Base-by-base conservation (phyloP, 1,140 invertebrate species). In the Trachelipus rathkii region DNA sequence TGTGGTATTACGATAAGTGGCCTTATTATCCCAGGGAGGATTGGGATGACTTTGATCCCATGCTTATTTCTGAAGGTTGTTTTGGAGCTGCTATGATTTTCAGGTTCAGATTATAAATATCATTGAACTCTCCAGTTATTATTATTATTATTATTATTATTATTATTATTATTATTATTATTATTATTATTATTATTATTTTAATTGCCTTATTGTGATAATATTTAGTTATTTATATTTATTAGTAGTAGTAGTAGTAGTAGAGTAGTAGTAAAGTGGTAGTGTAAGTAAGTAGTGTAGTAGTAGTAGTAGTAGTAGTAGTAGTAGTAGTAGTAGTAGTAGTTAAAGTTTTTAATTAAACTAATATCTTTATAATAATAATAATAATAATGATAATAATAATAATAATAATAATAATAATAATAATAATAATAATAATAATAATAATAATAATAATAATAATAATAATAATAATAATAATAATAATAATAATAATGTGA, bases 51-150 rank as follows among this genome's bases (percentile, higher is more conserved):
- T 97, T 92, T 83, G 95, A 98, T 86, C 95, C 95, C 0, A 96
- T 96, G 90, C 85, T 97, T 19, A 88, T 97, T 4, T 95, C 94
- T 0, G 95, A 98, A 85, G 95, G 95, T 60, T 92, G 95, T 43
- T 97, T 97, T 86, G 94, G 94, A 0, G 94, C 94, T 0, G 95
- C 93, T 78, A 97, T 96, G 91, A 96, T 97, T 82, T 96, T 97
- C 85, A 95, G 92, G 89, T 89, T 80, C n/a, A n/a, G n/a, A n/a
- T n/a, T n/a, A n/a, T n/a, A n/a, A n/a, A n/a, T n/a, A n/a, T n/a
- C n/a, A n/a, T n/a, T n/a, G n/a, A n/a, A n/a, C n/a, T n/a, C n/a
- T n/a, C n/a, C n/a, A n/a, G 6, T 33, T 33, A 33, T 33, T 33
- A 3, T 33, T 33, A 60, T 60, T n/a, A 60, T 60, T n/a, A 21